Base-by-base conservation (phyloP, 2,888 invertebrate genomes). In the Metallyticus violacea region DNA sequence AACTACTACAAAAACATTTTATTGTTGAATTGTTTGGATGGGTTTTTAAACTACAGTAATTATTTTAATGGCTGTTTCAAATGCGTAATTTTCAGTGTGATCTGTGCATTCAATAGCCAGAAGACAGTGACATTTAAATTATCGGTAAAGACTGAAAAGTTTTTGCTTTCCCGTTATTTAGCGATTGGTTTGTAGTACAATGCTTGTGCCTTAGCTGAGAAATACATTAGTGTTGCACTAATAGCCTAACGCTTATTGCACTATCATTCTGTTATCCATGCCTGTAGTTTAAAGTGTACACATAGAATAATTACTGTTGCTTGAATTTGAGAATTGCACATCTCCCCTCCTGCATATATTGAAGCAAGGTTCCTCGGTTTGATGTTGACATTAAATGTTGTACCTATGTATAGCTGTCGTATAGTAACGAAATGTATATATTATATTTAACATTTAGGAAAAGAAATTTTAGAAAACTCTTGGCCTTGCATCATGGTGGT, bases 181-280 rank as follows among this genome's bases (percentile, higher is more conserved):
- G 80, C 27, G 81, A 40, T 82, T 62, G 76, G 28, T 85, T 85
- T 9, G 29, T 85, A 84, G 85, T 85, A 87, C 87, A 87, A 85
- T 87, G 87, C 85, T 87, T 83, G 87, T 87, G 85, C 87, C 87
- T 87, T 87, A 85, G 85, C 26, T 77, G 81, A 85, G 26, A 79
- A 83, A 62, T 22, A 40, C 30, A 22, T 28, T 83, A 86, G 86
- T 62, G 79, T 86, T 62, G 86, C 86, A 86, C 80, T 62, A 62
- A 27, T 30, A 27, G 27, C 28, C n/a, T 9, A 15, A 27, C 27
- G 15, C 26, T 22, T 27, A 6, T 26, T 28, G n/a, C 15, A 77
- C 26, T 76, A 26, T 62, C 40, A 62, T 9, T n/a, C n/a, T 81
- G 26, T 40, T 62, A 28, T 80, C 4, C 25, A n/a, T n/a, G 29